phyloP scores from a whole-genome alignment of 2,888 invertebrate genomes.

The Cheilosia scutellata region DNA sequence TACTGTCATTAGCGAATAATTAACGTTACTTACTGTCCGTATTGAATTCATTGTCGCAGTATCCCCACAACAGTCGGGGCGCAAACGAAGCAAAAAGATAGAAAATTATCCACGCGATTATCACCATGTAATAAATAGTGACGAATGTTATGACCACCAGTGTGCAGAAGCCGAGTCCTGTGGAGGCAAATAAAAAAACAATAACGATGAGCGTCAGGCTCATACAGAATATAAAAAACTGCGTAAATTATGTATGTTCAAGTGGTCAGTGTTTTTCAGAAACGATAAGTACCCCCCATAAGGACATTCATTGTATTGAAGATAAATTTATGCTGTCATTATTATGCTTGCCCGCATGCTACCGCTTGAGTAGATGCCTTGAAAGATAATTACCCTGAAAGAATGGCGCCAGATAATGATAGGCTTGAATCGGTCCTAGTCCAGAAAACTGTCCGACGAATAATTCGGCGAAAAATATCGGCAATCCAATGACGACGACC shows the following conservation, averaged over 20 bases:
- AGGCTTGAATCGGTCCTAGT: slow-evolving; percentile 88
- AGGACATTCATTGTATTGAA: slow-evolving; percentile 14
- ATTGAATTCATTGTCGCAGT: slow-evolving; percentile 88
- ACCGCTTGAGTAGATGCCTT: not conserved
- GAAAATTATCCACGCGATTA: slow-evolving; percentile 91
- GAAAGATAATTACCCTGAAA: slow-evolving; percentile 76
- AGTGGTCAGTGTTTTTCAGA: slow-evolving; percentile 17
- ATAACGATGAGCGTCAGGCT: not conserved
- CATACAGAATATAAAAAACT: slow-evolving; percentile 1
- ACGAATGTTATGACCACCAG: slow-evolving; percentile 89
- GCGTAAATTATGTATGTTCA: slow-evolving; percentile 17
- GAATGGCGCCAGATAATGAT: slow-evolving; percentile 87
- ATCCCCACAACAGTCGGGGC: slow-evolving; percentile 88
- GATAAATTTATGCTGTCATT: slow-evolving; percentile 20
- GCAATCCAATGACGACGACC: slow-evolving; percentile 90
- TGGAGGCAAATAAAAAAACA: slow-evolving; percentile 81
- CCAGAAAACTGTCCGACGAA: slow-evolving; percentile 92
- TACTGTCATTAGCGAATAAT: slow-evolving; percentile 63
- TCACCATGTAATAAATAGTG: slow-evolving; percentile 92
- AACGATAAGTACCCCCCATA: not conserved
- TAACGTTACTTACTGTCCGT: slow-evolving; percentile 85
- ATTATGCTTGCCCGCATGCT: not conserved
- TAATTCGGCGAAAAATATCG: slow-evolving; percentile 92
- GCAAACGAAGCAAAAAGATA: slow-evolving; percentile 90
- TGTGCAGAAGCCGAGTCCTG: slow-evolving; percentile 88